Conservation (phyloP, 2,113 vertebrate species). For the Corythaixoides concolor region DNA sequence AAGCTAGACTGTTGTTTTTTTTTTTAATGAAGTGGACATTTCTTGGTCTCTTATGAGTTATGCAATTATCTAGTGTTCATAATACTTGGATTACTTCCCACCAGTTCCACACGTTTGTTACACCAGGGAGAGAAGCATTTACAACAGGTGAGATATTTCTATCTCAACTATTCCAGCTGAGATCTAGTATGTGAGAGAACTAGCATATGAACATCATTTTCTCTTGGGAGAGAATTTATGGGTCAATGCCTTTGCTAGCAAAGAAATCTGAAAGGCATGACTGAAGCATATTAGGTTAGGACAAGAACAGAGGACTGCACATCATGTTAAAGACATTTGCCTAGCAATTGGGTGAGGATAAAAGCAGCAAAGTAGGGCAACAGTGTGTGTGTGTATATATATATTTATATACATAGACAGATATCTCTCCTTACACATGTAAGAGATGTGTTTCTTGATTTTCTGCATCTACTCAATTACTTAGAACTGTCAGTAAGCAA, state of each 20-base stretch:
- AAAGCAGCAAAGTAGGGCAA: background rate
- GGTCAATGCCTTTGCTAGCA: background rate
- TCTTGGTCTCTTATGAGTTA: background rate
- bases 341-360: background rate
- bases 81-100: background rate
- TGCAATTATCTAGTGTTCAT: background rate
- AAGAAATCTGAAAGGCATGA: background rate
- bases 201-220: background rate
- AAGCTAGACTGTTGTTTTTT: background rate
- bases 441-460: background rate
- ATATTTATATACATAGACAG: too few relatives aligned
- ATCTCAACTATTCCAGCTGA: background rate
- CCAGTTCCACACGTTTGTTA: background rate
- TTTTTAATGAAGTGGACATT: background rate
- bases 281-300: background rate
- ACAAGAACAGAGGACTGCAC: background rate
- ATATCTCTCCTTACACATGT: background rate
- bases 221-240: slow-evolving; percentile 8
- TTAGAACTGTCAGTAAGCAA: background rate
- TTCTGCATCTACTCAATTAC: background rate
- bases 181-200: background rate
- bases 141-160: background rate
- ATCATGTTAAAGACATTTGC: background rate
- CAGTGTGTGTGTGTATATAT: too few relatives aligned
- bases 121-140: background rate